A percentile compares a stretch with the other conserved stretches of the same genome.
phyloP scores from a whole-genome alignment of 2,113 vertebrate genomes.

The Cyrtonyx montezumae region DNA sequence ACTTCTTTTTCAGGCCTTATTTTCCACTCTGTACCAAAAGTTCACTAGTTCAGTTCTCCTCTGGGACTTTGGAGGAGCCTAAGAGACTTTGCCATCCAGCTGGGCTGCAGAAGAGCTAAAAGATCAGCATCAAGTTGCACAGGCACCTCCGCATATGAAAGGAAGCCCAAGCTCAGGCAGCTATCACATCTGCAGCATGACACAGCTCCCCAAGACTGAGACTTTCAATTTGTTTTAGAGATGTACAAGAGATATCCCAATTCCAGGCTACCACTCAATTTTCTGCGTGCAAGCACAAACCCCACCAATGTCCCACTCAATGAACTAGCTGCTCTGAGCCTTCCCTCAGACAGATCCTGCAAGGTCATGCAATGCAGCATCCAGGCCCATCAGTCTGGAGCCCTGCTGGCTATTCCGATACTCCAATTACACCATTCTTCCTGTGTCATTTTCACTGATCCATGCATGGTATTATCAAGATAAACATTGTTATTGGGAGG shows the following conservation, averaged over 20 bases:
- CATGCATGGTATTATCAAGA: constrained; percentile 17
- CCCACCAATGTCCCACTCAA: accelerated
- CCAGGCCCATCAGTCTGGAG: background rate
- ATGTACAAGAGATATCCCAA: background rate
- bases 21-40: accelerated
- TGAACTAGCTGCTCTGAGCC: background rate
- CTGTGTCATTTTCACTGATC: background rate
- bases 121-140: background rate
- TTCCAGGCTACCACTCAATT: background rate
- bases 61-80: background rate
- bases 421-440: background rate
- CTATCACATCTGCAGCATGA: background rate
- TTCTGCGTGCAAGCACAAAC: background rate
- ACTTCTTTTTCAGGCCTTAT: background rate
- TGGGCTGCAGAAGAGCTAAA: background rate
- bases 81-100: background rate
- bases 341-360: background rate
- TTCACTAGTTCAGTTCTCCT: background rate
- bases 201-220: accelerated
- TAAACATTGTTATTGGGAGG: constrained; percentile 29
- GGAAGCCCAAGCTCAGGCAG: background rate
- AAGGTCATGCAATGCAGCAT: background rate
- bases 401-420: background rate
- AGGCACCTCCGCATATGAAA: accelerated
- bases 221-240: accelerated